Conservation (phyloP, 1,140 invertebrate species). For the Drosophila bocki region DNA sequence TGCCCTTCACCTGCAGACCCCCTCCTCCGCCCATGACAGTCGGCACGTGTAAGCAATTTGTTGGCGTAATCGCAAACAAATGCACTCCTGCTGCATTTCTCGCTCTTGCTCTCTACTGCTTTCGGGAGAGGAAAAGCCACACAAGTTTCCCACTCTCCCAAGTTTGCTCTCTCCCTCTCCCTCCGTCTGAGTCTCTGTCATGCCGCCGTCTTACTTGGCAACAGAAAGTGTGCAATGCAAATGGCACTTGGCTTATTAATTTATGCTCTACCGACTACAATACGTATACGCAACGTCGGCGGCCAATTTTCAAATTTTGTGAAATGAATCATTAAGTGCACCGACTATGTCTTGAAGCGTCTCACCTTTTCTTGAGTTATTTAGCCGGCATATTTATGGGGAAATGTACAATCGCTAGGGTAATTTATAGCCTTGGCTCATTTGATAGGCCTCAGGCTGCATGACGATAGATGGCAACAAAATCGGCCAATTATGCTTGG, state of each 20-base stretch:
- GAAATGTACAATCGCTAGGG: conserved; percentile 15
- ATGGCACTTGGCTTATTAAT: conserved; percentile 47
- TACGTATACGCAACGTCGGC: conserved; percentile 61
- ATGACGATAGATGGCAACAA: conserved; percentile 38
- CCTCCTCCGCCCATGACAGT: conserved; percentile 29
- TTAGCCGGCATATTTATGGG: conserved; percentile 31
- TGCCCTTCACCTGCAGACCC: conserved; percentile 1
- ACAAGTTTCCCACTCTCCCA: conserved; percentile 9
- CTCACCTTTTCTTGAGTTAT: conserved; percentile 23
- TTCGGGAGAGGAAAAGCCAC: conserved; percentile 14
- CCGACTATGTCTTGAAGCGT: conserved; percentile 26
- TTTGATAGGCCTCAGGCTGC: conserved; percentile 47
- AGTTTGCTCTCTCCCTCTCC: not conserved
- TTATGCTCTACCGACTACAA: conserved; percentile 46
- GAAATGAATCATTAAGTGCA: conserved; percentile 33
- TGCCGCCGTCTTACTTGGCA: conserved; percentile 44
- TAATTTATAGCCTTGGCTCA: conserved; percentile 58
- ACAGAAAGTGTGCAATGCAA: conserved; percentile 60
- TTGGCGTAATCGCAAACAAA: conserved; percentile 74
- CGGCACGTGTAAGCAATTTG: conserved; percentile 80
- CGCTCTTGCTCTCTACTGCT: conserved; percentile 22
- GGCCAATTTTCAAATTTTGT: conserved; percentile 13
- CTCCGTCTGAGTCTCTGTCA: conserved; percentile 1
- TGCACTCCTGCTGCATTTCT: conserved; percentile 46
- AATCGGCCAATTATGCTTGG: conserved; percentile 52